Percentiles rank a stretch among this genome's conserved stretches.
These are phyloP conservation scores for Equus przewalskii DNA, from an alignment of 2,113 vertebrate genomes.

Conservation along the genomic window DNA sequence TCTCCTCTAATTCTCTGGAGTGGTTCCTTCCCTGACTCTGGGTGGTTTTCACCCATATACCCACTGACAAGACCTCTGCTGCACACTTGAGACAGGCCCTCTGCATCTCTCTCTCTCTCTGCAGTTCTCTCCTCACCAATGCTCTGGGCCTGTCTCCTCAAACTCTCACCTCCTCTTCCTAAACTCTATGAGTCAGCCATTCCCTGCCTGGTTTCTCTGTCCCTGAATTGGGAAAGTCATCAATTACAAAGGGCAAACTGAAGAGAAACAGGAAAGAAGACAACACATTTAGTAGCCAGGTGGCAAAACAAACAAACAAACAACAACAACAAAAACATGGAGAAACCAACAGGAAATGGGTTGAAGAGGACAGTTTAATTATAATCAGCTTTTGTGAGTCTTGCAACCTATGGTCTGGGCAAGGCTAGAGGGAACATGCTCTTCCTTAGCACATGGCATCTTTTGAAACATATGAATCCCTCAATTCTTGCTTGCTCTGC, in stretches of 20 bases:
- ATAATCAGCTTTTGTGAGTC: no score
- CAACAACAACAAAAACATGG: neutral
- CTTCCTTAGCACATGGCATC: neutral
- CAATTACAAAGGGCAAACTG: neutral
- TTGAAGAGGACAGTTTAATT: neutral
- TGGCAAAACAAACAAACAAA: no score
- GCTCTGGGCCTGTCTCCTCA: neutral
- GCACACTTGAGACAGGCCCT: neutral
- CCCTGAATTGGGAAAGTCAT: neutral
- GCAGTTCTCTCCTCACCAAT: neutral
- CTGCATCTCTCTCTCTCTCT: neutral
- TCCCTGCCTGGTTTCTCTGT: neutral
- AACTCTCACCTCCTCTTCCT: neutral
- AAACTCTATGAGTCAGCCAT: accelerated
- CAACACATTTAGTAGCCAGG: neutral
- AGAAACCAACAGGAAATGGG: neutral
- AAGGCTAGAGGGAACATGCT: neutral
- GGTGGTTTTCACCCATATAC: neutral
- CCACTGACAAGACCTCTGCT: neutral
- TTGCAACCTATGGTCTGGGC: neutral
- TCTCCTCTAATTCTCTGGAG: neutral
- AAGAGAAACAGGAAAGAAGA: neutral
- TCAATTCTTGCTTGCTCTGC: neutral
- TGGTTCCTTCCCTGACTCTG: neutral
- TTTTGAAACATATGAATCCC: neutral